Conservation (phyloP, 2,888 invertebrate genomes). For the Orchestes rusci region DNA sequence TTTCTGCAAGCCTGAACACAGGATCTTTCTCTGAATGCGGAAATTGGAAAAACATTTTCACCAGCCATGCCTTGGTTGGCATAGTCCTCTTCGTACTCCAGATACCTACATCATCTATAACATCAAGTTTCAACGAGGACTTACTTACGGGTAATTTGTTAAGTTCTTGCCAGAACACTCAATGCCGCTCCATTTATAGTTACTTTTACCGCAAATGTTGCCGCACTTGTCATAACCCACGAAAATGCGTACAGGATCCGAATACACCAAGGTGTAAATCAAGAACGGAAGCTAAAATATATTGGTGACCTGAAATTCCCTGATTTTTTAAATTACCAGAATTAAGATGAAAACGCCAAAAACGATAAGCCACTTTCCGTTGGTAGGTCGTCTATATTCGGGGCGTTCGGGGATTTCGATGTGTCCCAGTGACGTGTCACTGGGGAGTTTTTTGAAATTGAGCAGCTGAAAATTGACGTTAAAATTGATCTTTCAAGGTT, state of each 20-base stretch:
- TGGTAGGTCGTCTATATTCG: slow-evolving; percentile 28
- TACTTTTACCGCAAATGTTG: slow-evolving; percentile 30
- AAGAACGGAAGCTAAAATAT: slow-evolving; percentile 29
- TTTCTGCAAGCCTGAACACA: slow-evolving; percentile 16
- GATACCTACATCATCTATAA: too few species aligned
- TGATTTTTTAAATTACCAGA: slow-evolving; percentile 22
- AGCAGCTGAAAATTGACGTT: slow-evolving; percentile 25
- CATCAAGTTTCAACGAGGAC: too few species aligned
- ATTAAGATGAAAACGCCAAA: slow-evolving; percentile 24
- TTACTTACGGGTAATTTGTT: slow-evolving; percentile 26
- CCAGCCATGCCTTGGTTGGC: too few species aligned
- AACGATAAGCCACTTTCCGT: slow-evolving; percentile 27
- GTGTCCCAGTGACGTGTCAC: slow-evolving; percentile 18
- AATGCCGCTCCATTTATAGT: slow-evolving; percentile 26
- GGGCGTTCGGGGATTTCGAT: slow-evolving; percentile 30
- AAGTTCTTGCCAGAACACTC: slow-evolving; percentile 29
- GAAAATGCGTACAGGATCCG: slow-evolving; percentile 24
- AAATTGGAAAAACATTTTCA: too few species aligned
- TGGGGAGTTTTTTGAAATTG: slow-evolving; percentile 28
- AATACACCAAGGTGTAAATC: slow-evolving; percentile 27
- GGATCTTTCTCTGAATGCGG: slow-evolving; percentile 5
- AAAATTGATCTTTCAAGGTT: slow-evolving; percentile 1
- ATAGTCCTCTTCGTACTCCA: too few species aligned
- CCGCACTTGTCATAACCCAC: slow-evolving; percentile 30
- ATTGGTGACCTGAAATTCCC: neutral